Conservation (phyloP, 2,113 vertebrate genomes). For the Pachyramphus minor region DNA sequence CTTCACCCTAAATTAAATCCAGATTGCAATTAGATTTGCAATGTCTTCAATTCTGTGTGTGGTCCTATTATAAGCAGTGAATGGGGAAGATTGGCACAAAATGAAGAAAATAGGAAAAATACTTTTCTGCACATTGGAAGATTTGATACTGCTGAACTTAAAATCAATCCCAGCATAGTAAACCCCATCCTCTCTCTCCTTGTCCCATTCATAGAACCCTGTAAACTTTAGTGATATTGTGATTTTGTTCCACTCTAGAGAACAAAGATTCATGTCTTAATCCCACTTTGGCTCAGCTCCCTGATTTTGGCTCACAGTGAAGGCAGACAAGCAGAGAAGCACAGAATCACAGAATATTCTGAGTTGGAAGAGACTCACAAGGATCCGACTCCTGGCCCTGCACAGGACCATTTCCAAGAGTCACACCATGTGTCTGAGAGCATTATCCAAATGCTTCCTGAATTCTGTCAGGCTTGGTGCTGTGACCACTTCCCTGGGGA, state of each 20-base stretch:
- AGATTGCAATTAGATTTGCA: neutral
- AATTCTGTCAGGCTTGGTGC: neutral
- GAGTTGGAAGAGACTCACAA: neutral
- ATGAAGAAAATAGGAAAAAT: neutral
- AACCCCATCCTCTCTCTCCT: neutral
- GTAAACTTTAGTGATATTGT: neutral
- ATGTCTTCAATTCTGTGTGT: neutral
- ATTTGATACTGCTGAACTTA: neutral
- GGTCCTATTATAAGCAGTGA: neutral
- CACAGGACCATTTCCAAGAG: fast-evolving
- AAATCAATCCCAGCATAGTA: neutral
- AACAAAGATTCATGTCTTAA: neutral
- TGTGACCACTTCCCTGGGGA: neutral
- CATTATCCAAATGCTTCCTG: fast-evolving
- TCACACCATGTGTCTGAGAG: neutral
- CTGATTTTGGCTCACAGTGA: neutral
- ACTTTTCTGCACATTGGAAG: neutral
- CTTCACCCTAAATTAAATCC: slow-evolving; percentile 13
- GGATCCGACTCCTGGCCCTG: neutral
- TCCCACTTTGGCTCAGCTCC: neutral
- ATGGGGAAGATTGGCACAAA: neutral
- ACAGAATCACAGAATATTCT: neutral
- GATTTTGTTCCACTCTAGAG: neutral
- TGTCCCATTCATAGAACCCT: neutral
- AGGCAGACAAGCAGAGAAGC: neutral